A percentile compares a stretch with the other conserved stretches of the same genome.
These are phyloP conservation scores for Oligia strigilis DNA, from an alignment of 2,888 invertebrate genomes.

Conservation along the genomic window DNA sequence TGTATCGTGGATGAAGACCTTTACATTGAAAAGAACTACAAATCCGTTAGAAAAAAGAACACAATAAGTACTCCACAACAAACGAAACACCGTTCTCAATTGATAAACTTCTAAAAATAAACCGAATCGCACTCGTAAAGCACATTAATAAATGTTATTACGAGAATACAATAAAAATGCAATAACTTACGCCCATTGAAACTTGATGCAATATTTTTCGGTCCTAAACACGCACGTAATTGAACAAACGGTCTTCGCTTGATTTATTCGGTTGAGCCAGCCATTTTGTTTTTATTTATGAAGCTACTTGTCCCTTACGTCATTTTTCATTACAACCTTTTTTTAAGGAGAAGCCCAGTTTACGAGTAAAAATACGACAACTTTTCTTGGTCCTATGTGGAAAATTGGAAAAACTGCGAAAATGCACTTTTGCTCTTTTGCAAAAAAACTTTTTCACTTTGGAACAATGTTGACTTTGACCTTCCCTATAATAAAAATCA, in stretches of 20 bases:
- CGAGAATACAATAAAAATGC: constrained; percentile 43
- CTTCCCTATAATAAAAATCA: background rate
- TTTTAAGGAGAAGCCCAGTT: background rate
- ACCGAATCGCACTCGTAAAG: constrained; percentile 18
- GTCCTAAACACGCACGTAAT: constrained; percentile 56
- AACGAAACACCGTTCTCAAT: constrained; percentile 30
- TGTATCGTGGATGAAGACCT: background rate
- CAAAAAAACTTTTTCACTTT: background rate
- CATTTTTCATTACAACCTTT: constrained; percentile 3
- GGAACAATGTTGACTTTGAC: background rate
- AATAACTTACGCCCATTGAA: constrained; percentile 59
- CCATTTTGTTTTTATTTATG: constrained; percentile 52
- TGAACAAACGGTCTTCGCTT: constrained; percentile 48
- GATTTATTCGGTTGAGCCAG: constrained; percentile 54
- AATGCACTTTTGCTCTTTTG: background rate
- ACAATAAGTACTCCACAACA: background rate
- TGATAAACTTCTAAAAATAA: constrained; percentile 46
- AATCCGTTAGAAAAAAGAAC: background rate
- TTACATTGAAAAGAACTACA: background rate
- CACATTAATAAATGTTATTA: constrained; percentile 49
- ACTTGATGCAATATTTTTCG: constrained; percentile 62
- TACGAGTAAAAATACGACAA: background rate
- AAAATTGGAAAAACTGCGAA: background rate
- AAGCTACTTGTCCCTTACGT: constrained; percentile 1
- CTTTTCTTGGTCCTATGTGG: background rate